Evolutionary conservation across 1,140 invertebrate genomes (phyloP), one percentile per base, ranked within the genome.

Genomic region (Acyrthosiphon pisum): DNA sequence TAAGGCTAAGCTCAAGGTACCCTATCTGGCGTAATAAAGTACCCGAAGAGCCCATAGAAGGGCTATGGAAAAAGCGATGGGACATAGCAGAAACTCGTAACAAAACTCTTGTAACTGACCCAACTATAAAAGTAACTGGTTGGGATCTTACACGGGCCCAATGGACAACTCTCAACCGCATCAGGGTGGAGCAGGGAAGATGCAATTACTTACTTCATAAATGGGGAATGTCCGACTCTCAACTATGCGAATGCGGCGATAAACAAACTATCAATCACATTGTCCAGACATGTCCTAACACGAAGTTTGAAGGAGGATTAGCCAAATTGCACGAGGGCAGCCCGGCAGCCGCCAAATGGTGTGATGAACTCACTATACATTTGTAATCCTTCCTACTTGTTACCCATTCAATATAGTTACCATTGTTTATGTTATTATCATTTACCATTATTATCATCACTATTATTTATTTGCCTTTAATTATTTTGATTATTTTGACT

Each of bases 161-260:
- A 91, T 93, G 93, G 89, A 90, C 90, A 35, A 56, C 88, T 60
- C 88, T 90, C 11, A 90, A 90, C 50, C 50, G 53, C 35, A 90
- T 90, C 48, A 90, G 37, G 23, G 6, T 6, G n/a, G 53, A 44
- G 37, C 76, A 83, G 26, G 68, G 46, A 53, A 91, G 35, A 90
- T 93, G 93, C 22, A 89, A 46, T 35, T 93, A 81, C 68, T 91
- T 90, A 83, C 53, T 93, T 44, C 93, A 93, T 90, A 90, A 90
- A 68, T 91, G 90, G 60, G 60, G 60, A 68, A 91, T 91, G 90
- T 2, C n/a, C 23, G 44, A 91, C 37, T 91, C 41, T 68, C 26
- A 3, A 68, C 56, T 91, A 91, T 91, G 60, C 56, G 56, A 89
- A 81, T 89, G 93, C 18, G 89, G 87, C 22, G 48, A 93, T 18